Base-by-base conservation (phyloP, 2,113 vertebrate genomes). In the Xiphorhynchus elegans region DNA sequence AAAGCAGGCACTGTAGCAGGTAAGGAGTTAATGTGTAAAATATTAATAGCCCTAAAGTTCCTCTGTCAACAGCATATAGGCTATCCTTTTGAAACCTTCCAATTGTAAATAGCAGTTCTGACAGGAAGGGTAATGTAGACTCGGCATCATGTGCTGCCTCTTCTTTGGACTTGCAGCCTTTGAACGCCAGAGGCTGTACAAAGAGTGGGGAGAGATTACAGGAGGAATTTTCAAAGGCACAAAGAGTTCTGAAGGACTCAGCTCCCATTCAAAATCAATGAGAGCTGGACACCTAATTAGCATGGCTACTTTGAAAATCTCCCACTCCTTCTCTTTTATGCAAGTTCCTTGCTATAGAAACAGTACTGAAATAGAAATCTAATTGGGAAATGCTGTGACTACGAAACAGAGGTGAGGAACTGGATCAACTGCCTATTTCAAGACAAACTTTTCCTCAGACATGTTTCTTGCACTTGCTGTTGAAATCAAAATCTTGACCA, bases 221-320 rank as follows among this genome's bases (percentile, higher is more conserved):
- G 49, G 29, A 81, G 69, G 68, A 59, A 75, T 82, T 91, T 95
- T 94, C 93, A 95, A 95, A 91, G 69, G 56, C 56, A 68, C 23
- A 18, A 60, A 33, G 62, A 87, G 53, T 87, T 95, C 73, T 92
- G 91, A 89, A 76, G 66, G 53, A 78, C 64, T 49, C 28, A 79
- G 69, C 56, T 89, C 31, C 64, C 50, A 81, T 90, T 87, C 83
- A 77, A 59, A 93, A 90, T 90, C 91, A 89, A 50, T 78, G 91
- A 81, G 52, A 75, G 35, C 59, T 84, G 91, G 89, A 83, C 72
- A 84, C 42, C 68, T 95, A 95, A 95, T 95, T 95, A 93, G 52
- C 66, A 63, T 26, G 49, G 58, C 20, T 78, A 47, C 76, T 90
- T 96, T 83, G 88, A 93, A 96, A 90, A 90, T 58, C 44, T 84